phyloP scores from a whole-genome alignment of 2,113 vertebrate species.

The Toxostoma redivivum region DNA sequence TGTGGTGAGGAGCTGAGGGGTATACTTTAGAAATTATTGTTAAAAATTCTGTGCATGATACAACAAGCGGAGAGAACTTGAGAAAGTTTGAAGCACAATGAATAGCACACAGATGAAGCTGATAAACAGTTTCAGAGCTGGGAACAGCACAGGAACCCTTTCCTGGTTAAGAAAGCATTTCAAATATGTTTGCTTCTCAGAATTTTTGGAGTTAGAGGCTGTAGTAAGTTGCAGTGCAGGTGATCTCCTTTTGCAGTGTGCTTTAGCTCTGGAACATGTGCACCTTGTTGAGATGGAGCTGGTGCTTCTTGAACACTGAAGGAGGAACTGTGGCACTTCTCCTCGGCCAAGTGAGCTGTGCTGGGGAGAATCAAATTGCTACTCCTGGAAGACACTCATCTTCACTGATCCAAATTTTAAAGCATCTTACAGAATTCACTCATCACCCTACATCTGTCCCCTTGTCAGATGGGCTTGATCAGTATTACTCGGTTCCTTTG shows the following conservation, averaged over 20 bases:
- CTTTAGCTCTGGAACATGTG: background rate
- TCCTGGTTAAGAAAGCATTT: background rate
- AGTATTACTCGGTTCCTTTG: constrained; percentile 47
- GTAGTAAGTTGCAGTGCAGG: background rate
- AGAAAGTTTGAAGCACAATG: background rate
- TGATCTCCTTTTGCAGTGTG: background rate
- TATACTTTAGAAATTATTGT: background rate
- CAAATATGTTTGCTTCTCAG: background rate
- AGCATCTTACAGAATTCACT: constrained; percentile 14
- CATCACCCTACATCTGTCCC: constrained; percentile 35
- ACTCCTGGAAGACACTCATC: background rate
- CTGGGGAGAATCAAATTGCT: background rate
- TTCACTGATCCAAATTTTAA: constrained; percentile 23
- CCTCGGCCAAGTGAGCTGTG: background rate
- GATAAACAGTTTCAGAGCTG: background rate
- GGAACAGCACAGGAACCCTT: background rate
- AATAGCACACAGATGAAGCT: background rate
- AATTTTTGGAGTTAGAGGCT: background rate
- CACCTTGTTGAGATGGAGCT: background rate
- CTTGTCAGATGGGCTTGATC: constrained; percentile 43
- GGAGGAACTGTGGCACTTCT: background rate
- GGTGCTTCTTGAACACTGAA: background rate
- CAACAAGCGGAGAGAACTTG: background rate
- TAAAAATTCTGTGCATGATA: background rate
- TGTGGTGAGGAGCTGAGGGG: background rate